Base-by-base conservation (phyloP, 2,888 invertebrate species). In the Trichogramma dendrolimi region DNA sequence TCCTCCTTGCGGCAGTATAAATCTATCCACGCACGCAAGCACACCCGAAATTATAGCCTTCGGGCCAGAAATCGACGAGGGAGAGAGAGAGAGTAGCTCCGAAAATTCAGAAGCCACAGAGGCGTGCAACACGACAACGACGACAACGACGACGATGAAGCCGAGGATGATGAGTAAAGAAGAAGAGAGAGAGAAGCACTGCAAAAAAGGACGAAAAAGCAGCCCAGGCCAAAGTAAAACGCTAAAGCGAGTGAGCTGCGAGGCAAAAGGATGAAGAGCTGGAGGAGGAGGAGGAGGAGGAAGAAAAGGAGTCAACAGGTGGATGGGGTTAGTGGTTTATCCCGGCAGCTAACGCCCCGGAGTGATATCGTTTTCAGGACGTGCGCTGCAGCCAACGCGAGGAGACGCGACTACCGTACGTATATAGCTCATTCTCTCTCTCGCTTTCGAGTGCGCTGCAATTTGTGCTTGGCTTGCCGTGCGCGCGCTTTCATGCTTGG, bases 251-350 rank as follows among this genome's bases (percentile, higher is more conserved):
- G 38, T 53, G 54, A 57, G 48, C 40, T 40, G 40, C 61, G 49
- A 46, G 60, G 62, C 54, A 42, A 50, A 58, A 58, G 60, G 68
- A 66, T 62, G 58, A 65, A 68, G 66, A 67, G 67, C 64, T 2
- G 75, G 77, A 78, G 77, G 75, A 74, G 73, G 27, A 27, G 27
- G 27, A 27, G 27, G 27, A 27, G 27, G 27, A 27, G 27, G 27
- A 27, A 27, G 27, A 27, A 27, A 27, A 27, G 27, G 73, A 58
- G 76, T 78, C 78, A 78, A 78, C 79, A 79, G 78, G 78, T 78
- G 79, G 79, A 78, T 75, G 76, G 76, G 72, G 75, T 78, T 78
- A 78, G 76, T 74, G 71, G 78, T 76, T 79, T 77, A 78, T 78
- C 78, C 77, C 27, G 27, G 66, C 53, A 59, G 75, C 76, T 74